Percentiles rank a stretch among this genome's conserved stretches.
These are phyloP conservation scores for Hybos culiciformis DNA, from an alignment of 2,888 invertebrate genomes.

Conservation along the genomic window DNA sequence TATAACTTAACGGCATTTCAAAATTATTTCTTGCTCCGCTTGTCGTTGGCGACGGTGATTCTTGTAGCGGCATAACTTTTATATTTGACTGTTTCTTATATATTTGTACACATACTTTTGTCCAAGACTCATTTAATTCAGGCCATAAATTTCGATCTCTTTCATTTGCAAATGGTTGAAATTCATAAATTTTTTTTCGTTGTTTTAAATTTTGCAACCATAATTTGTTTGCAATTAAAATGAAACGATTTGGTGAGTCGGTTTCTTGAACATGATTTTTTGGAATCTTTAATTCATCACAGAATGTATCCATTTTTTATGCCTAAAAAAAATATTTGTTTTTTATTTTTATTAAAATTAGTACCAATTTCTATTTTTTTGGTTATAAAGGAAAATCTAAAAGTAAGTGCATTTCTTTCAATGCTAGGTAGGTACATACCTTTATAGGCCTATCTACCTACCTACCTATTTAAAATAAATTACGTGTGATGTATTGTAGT, in stretches of 20 bases:
- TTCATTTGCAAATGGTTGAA: constrained; percentile 25
- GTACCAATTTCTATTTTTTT: neutral
- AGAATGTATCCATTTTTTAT: constrained; percentile 47
- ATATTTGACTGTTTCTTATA: constrained; percentile 55
- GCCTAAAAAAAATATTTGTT: neutral
- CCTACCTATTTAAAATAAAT: no score
- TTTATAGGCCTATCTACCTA: no score
- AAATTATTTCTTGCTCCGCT: constrained; percentile 19
- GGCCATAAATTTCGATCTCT: constrained; percentile 28
- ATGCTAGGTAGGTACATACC: no score
- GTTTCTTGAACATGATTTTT: constrained; percentile 47
- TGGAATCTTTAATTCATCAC: constrained; percentile 57
- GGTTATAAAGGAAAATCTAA: neutral
- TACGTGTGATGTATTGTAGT: no score
- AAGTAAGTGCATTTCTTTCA: neutral
- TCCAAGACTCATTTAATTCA: constrained; percentile 38
- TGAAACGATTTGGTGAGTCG: constrained; percentile 42
- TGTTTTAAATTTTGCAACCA: constrained; percentile 44
- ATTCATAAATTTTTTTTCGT: constrained; percentile 24
- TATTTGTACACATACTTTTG: constrained; percentile 33
- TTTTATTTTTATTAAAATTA: neutral
- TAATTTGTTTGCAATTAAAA: constrained; percentile 48
- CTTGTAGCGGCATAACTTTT: constrained; percentile 60
- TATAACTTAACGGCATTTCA: constrained; percentile 56
- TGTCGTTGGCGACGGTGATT: constrained; percentile 26